These are phyloP conservation scores for Itoplectis maculator DNA, from an alignment of 2,888 invertebrate species.

Conservation along the genomic window DNA sequence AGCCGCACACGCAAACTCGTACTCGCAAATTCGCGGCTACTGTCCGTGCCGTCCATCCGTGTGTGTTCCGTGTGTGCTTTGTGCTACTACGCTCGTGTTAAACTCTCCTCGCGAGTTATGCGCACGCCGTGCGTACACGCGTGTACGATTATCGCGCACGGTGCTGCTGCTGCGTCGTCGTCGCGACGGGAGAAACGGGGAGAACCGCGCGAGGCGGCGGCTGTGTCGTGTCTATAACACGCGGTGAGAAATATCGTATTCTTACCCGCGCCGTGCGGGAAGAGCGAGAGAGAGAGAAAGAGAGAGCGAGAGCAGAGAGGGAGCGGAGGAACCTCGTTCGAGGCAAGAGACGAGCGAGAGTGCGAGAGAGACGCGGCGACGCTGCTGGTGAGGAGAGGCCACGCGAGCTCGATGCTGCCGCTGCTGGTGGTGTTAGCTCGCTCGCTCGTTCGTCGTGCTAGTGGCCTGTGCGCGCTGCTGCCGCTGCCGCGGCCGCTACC, in stretches of 20 bases:
- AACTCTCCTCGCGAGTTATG: too few relatives aligned
- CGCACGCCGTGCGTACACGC: too few relatives aligned
- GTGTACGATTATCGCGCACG: background rate
- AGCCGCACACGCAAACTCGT: too few relatives aligned
- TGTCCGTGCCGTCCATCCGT: too few relatives aligned
- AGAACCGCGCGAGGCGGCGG: slow-evolving; percentile 17
- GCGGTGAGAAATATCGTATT: slow-evolving; percentile 63
- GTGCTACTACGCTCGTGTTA: too few relatives aligned
- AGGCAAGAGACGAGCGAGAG: slow-evolving; percentile 37
- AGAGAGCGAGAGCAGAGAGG: slow-evolving; percentile 25
- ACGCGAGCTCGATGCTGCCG: slow-evolving; percentile 55
- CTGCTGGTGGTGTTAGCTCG: slow-evolving; percentile 51
- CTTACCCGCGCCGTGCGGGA: slow-evolving; percentile 36
- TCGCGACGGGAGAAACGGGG: slow-evolving; percentile 46
- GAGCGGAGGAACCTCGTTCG: too few relatives aligned
- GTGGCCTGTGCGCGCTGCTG: slow-evolving; percentile 39
- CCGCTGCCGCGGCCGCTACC: slow-evolving; percentile 30
- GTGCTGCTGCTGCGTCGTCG: slow-evolving; percentile 60
- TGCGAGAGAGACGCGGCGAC: slow-evolving; percentile 43
- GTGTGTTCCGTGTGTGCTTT: too few relatives aligned
- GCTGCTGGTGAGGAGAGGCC: slow-evolving; percentile 53
- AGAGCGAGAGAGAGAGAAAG: slow-evolving; percentile 45
- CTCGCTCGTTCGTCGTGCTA: slow-evolving; percentile 40
- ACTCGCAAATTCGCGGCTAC: too few relatives aligned
- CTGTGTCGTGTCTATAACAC: slow-evolving; percentile 48